Conservation (phyloP, 2,113 vertebrate species). For the Chionomys nivalis region DNA sequence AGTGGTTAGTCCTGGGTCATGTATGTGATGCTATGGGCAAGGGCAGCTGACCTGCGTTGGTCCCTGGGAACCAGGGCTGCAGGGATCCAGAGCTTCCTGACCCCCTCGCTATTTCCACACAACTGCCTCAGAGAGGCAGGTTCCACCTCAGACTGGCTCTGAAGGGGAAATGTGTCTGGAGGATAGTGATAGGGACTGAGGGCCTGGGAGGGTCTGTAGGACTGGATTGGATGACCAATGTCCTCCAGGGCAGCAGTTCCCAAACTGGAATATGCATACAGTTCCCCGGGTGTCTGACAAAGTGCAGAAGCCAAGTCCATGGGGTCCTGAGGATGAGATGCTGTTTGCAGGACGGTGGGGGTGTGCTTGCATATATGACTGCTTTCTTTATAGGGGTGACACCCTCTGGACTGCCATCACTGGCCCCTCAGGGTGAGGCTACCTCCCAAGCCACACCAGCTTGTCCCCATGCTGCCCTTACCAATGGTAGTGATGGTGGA, state of each 20-base stretch:
- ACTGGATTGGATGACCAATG: not conserved
- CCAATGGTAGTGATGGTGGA: constrained; percentile 95
- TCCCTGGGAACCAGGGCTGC: not conserved
- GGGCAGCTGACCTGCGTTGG: fast-evolving
- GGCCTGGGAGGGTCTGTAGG: not conserved
- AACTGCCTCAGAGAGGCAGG: not conserved
- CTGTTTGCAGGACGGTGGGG: not conserved
- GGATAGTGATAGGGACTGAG: not conserved
- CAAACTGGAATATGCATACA: no score
- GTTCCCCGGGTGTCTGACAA: no score
- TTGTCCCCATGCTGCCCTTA: constrained; percentile 76
- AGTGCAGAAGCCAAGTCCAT: not conserved
- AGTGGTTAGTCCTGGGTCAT: not conserved
- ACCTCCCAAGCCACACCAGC: not conserved
- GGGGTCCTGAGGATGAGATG: fast-evolving
- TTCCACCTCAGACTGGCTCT: not conserved
- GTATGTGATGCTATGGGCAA: not conserved
- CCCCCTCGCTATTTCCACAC: no score
- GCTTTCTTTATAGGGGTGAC: not conserved
- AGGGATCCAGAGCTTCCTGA: not conserved
- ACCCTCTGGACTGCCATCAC: no score
- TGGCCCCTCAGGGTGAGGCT: not conserved
- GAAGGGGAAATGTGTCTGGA: not conserved
- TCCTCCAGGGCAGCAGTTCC: not conserved
- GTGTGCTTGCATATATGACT: fast-evolving